These are phyloP conservation scores for Wasmannia auropunctata DNA, from an alignment of 1,140 invertebrate species.

Conservation along the genomic window DNA sequence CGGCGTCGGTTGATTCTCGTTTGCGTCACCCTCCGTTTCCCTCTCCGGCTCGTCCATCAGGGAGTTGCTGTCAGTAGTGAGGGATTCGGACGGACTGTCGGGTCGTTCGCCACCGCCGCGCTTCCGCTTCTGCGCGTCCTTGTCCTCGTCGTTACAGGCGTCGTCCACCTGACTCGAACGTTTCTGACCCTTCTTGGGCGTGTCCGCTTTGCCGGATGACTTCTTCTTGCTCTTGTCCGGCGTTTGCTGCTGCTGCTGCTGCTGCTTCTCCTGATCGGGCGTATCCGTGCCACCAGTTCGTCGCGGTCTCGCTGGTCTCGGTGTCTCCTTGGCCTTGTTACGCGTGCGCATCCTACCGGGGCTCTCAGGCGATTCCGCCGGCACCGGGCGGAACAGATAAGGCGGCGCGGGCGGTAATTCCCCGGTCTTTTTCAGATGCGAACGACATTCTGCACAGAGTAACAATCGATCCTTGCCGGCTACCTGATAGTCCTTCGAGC, in stretches of 20 bases:
- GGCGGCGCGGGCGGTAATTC: slow-evolving; percentile 89
- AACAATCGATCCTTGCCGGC: slow-evolving; percentile 91
- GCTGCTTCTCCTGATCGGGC: slow-evolving; percentile 88
- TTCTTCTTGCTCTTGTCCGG: slow-evolving; percentile 88
- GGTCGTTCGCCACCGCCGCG: slow-evolving; percentile 85
- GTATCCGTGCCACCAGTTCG: slow-evolving; percentile 90
- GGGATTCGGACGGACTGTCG: slow-evolving; percentile 92
- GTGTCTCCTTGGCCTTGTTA: slow-evolving; percentile 92
- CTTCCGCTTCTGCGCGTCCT: slow-evolving; percentile 90
- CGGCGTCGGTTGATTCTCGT: slow-evolving; percentile 86
- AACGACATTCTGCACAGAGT: slow-evolving; percentile 93
- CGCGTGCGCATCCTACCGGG: slow-evolving; percentile 95
- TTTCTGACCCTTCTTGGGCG: slow-evolving; percentile 91
- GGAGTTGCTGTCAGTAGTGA: slow-evolving; percentile 92
- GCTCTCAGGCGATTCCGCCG: slow-evolving; percentile 91
- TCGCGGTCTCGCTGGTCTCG: slow-evolving; percentile 88
- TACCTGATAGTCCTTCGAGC: slow-evolving; percentile 82
- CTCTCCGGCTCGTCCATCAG: slow-evolving; percentile 91
- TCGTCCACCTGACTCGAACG: slow-evolving; percentile 87
- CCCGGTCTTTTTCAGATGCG: slow-evolving; percentile 94
- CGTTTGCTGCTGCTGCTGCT: slow-evolving; percentile 75
- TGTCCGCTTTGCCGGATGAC: slow-evolving; percentile 88
- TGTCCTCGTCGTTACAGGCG: slow-evolving; percentile 86
- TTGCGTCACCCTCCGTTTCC: slow-evolving; percentile 83
- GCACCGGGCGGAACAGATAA: slow-evolving; percentile 91